These are phyloP conservation scores for Nettapus auritus DNA, from an alignment of 2,113 vertebrate genomes.

Conservation along the genomic window DNA sequence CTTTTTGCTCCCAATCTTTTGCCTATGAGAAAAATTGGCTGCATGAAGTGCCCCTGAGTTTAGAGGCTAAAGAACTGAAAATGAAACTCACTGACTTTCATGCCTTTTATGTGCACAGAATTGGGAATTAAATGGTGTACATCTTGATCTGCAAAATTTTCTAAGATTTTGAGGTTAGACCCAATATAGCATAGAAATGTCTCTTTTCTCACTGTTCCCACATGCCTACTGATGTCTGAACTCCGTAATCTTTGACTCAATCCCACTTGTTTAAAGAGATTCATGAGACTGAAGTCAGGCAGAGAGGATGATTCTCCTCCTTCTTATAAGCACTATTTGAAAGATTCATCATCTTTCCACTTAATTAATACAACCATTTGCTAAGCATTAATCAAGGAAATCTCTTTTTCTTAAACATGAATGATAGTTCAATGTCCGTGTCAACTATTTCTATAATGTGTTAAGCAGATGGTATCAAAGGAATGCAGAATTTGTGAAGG, in stretches of 20 bases:
- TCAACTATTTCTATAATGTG: slow-evolving; percentile 24
- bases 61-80: background rate
- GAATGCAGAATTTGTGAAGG: slow-evolving; percentile 13
- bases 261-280: background rate
- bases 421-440: background rate
- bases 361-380: background rate
- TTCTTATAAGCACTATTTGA: background rate
- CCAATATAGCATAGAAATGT: background rate
- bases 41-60: background rate
- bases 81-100: background rate
- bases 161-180: background rate
- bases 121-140: background rate
- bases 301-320: background rate
- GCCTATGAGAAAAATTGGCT: background rate
- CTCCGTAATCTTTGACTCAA: background rate
- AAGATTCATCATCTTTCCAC: background rate
- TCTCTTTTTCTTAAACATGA: slow-evolving; percentile 9
- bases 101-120: background rate
- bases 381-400: slow-evolving; percentile 24
- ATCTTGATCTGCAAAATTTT: background rate
- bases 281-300: background rate
- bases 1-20: background rate
- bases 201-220: background rate
- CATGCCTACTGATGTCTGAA: background rate
- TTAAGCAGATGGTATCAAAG: background rate